Base-by-base conservation (phyloP, 1,140 invertebrate genomes). In the Euura saliciscinereae region DNA sequence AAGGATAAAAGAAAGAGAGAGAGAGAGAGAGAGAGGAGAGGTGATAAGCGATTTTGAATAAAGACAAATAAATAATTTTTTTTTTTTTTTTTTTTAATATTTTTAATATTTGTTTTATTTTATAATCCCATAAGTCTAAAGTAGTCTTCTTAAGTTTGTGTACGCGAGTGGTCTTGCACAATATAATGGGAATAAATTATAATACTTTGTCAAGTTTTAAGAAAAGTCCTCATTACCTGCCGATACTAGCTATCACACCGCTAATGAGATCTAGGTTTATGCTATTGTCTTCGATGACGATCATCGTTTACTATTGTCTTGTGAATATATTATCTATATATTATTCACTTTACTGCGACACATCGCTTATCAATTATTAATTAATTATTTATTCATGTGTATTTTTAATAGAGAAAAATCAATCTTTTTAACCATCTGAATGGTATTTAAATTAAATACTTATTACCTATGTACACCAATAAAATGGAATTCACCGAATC, bases 141-240 rank as follows among this genome's bases (percentile, higher is more conserved):
- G 83, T 86, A 86, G 79, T 86, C 83, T 86, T 86, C 83, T 86
- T 85, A 84, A 82, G 84, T 80, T 83, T 79, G 81, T 85, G 81
- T 85, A 84, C 78, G 83, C 83, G 81, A 85, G 79, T 85, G 83
- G 79, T 85, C 80, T 87, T 85, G 80, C 83, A 86, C 83, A 84
- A 86, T 85, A 85, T 81, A 85, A 86, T 87, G 85, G 85, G 84
- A 87, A 86, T 87, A 88, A 88, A 88, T 87, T 87, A 86, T 85
- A 88, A 87, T 87, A 86, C 85, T 87, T 87, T 85, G 84, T n/a
- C n/a, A n/a, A n/a, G n/a, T n/a, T n/a, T n/a, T 28, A 28, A 28
- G 28, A 28, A 28, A 28, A 28, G 28, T 28, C 28, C 0, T 28
- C 1, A 28, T 28, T 28, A 28, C 28, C 28, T 28, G 28, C 28